Evolutionary conservation across 2,797 vertebrate species (phyloP).

Genomic region (Rachycentron canadum): DNA sequence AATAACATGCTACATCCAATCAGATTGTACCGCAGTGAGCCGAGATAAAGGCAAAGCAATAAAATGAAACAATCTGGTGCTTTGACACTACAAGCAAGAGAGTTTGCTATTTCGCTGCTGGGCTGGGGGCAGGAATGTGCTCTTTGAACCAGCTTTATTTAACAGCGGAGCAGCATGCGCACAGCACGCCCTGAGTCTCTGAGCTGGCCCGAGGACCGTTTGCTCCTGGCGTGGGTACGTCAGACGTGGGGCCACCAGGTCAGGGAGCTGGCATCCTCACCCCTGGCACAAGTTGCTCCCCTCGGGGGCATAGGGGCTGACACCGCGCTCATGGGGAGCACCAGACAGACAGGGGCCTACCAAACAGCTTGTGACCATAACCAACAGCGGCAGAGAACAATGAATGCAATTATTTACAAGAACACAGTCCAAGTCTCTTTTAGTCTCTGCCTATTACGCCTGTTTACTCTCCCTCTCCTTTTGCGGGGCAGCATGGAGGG

Average conservation of each 20-base stretch:
- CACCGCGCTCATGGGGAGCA: slow-evolving; percentile 83
- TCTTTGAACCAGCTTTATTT: slow-evolving; percentile 85
- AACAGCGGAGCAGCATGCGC: slow-evolving; percentile 77
- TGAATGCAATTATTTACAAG: slow-evolving; percentile 87
- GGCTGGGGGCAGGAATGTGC: slow-evolving; percentile 81
- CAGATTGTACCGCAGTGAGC: slow-evolving; percentile 72
- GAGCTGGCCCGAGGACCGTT: slow-evolving; percentile 72
- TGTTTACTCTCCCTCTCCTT: slow-evolving; percentile 77
- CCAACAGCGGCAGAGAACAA: slow-evolving; percentile 86
- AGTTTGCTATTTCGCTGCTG: slow-evolving; percentile 70
- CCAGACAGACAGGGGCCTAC: slow-evolving; percentile 89
- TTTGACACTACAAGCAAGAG: slow-evolving; percentile 77
- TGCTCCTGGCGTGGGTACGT: slow-evolving; percentile 77
- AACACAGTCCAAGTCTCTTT: slow-evolving; percentile 86
- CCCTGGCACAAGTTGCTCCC: slow-evolving; percentile 85
- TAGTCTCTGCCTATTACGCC: slow-evolving; percentile 73
- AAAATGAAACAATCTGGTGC: slow-evolving; percentile 82
- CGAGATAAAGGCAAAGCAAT: slow-evolving; percentile 78
- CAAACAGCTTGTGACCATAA: slow-evolving; percentile 89
- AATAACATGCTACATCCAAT: slow-evolving; percentile 74
- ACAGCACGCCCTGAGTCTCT: slow-evolving; percentile 74
- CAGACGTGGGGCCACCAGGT: slow-evolving; percentile 81
- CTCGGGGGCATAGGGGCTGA: slow-evolving; percentile 81
- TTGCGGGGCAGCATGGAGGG: slow-evolving; percentile 62
- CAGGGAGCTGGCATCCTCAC: slow-evolving; percentile 85